Evolutionary conservation across 2,888 invertebrate species (phyloP).

Genomic region (Ectropis crepuscularia): DNA sequence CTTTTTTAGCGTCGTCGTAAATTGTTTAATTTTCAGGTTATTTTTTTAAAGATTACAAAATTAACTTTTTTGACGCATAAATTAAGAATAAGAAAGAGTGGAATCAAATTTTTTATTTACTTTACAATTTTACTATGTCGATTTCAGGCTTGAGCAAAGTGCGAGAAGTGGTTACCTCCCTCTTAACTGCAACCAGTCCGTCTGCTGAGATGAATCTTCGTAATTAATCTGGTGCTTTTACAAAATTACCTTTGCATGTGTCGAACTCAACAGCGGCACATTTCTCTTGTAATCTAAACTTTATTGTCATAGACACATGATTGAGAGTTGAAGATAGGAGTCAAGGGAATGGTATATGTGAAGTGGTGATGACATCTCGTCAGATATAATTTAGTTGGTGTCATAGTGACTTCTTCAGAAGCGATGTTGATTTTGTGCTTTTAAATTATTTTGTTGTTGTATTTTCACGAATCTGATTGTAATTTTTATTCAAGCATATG

Average conservation of each 20-base stretch:
- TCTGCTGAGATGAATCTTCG: conserved; percentile 70
- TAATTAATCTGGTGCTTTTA: conserved; percentile 69
- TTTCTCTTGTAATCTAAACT: conserved; percentile 3
- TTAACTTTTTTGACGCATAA: too few species aligned
- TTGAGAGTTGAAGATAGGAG: neutral
- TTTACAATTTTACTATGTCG: too few species aligned
- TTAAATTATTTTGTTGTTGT: conserved; percentile 10
- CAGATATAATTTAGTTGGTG: conserved; percentile 47
- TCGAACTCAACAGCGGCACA: neutral
- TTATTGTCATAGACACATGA: conserved; percentile 3
- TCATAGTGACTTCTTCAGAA: conserved; percentile 27
- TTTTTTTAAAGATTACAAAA: too few species aligned
- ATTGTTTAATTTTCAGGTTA: too few species aligned
- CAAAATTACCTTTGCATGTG: conserved; percentile 29
- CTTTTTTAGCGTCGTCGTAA: too few species aligned
- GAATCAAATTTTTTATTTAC: too few species aligned
- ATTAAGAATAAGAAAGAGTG: too few species aligned
- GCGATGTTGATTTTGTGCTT: conserved; percentile 18
- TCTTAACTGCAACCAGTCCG: conserved; percentile 52
- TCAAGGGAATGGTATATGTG: neutral
- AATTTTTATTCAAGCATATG: too few species aligned
- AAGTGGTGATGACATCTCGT: conserved; percentile 9
- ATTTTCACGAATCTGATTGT: neutral
- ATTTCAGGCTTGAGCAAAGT: too few species aligned
- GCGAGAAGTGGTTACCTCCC: conserved; percentile 4